Base-by-base conservation (phyloP, 1,140 invertebrate genomes). In the Achroia grisella region DNA sequence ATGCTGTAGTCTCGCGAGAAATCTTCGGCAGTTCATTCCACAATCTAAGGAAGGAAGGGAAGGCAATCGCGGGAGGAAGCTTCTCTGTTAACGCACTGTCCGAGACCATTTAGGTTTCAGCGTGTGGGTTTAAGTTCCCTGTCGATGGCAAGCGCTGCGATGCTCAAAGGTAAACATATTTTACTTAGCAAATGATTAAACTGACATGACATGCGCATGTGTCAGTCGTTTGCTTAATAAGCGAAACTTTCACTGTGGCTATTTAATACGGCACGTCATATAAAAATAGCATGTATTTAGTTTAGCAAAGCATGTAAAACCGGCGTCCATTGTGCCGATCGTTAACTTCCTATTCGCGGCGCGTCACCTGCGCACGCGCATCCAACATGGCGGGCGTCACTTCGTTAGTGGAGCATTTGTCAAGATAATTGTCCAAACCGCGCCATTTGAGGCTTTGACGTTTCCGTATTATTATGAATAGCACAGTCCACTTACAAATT, bases 371-470 rank as follows among this genome's bases (percentile, higher is more conserved):
- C 62, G 71, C 59, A 58, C 54, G 58, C 56, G 59, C 68, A 60
- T 66, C 56, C 52, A 69, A 67, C 54, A 70, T 65, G 62, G 67
- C 61, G 64, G 49, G 52, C 48, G 62, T 66, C 63, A 64, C 64
- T 77, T 76, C 75, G 69, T 79, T 76, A 79, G 69, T 56, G 43
- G 48, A 68, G 65, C 71, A 79, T 79, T 79, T 79, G 75, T 76
- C 71, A 74, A 74, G 69, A 76, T 79, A 75, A 78, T 78, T 75
- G 71, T 68, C 61, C 56, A 57, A 67, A 73, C 56, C 52, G 42
- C 49, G 48, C 68, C 64, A 60, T 67, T 71, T 62, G 58, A 62
- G 56, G 62, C 47, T 57, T 54, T 62, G 65, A 68, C 62, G 56
- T 76, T 76, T 79, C 71, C 71, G 71, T 60, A 68, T 75, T 66